These are phyloP conservation scores for Proisotoma minuta DNA, from an alignment of 2,888 invertebrate genomes.

Conservation along the genomic window DNA sequence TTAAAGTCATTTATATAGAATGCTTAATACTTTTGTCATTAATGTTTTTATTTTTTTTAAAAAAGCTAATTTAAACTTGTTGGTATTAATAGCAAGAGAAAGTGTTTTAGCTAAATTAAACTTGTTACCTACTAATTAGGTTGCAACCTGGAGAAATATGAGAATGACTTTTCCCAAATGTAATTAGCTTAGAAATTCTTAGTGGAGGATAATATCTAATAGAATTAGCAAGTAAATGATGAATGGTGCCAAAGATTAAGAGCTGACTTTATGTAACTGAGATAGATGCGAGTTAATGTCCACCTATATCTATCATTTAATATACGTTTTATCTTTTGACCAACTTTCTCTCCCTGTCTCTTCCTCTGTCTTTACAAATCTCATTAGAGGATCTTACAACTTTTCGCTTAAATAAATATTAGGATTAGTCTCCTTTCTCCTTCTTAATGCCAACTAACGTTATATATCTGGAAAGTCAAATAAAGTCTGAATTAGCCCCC, in stretches of 20 bases:
- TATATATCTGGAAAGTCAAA: neutral
- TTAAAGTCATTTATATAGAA: too few relatives aligned
- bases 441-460: neutral
- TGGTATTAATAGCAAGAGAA: too few relatives aligned
- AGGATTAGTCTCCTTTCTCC: neutral
- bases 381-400: neutral
- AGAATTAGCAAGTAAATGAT: neutral
- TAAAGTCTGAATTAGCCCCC: too few relatives aligned
- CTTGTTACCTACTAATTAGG: too few relatives aligned
- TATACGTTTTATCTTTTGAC: neutral
- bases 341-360: neutral
- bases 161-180: too few relatives aligned
- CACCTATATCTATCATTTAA: neutral
- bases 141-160: too few relatives aligned
- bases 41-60: too few relatives aligned
- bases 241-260: neutral
- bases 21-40: too few relatives aligned
- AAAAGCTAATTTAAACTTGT: too few relatives aligned
- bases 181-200: too few relatives aligned
- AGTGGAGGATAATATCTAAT: too few relatives aligned
- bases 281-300: neutral
- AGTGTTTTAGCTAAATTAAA: too few relatives aligned
- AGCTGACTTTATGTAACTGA: neutral
- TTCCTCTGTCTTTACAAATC: neutral
- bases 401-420: slow-evolving; percentile 1